Conservation (phyloP, 1,140 invertebrate genomes). For the Atta texana region DNA sequence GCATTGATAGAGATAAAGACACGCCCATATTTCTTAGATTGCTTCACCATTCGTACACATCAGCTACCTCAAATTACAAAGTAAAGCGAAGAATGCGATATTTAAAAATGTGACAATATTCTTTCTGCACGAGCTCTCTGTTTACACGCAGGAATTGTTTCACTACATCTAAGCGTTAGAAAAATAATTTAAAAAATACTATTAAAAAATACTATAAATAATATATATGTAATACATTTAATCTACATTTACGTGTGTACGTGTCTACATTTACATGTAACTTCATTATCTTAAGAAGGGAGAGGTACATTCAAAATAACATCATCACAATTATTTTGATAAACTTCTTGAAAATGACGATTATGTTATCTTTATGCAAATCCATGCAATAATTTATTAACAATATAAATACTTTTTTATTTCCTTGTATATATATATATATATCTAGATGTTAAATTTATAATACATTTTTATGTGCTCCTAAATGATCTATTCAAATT, state of each 20-base stretch:
- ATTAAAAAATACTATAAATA: too few relatives aligned
- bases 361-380: not conserved
- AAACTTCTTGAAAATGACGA: not conserved
- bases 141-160: not conserved
- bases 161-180: not conserved
- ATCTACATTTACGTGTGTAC: not conserved
- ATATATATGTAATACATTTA: not conserved
- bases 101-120: constrained; percentile 7
- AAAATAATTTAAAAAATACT: not conserved
- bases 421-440: too few relatives aligned
- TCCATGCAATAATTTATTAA: constrained; percentile 18
- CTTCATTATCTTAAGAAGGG: not conserved
- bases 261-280: too few relatives aligned
- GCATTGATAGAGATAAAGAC: constrained; percentile 35
- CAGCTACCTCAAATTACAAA: constrained; percentile 25
- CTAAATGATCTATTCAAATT: too few relatives aligned
- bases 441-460: too few relatives aligned
- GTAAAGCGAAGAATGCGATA: constrained; percentile 18
- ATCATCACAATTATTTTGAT: not conserved
- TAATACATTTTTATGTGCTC: too few relatives aligned
- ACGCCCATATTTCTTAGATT: constrained; percentile 35
- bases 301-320: not conserved
- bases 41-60: not conserved
- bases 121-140: not conserved
- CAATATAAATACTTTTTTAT: not conserved